Conservation (phyloP, 2,113 vertebrate genomes). For the Emberiza fucata region DNA sequence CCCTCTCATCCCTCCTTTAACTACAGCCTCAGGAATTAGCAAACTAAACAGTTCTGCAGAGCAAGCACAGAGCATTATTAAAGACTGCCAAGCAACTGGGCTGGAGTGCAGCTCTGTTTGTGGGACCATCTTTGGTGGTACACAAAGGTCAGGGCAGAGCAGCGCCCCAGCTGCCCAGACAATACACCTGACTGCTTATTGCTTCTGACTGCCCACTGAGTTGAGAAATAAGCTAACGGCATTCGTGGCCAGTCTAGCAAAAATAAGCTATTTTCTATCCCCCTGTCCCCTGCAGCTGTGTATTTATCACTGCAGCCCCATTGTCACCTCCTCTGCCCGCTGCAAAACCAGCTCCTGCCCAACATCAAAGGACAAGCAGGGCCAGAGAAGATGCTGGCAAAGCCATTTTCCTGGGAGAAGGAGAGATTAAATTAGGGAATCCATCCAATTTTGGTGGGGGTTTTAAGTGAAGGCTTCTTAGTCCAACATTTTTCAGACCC, state of each 20-base stretch:
- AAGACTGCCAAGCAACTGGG: constrained; percentile 51
- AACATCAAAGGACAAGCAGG: neutral
- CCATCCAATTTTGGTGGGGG: too few species aligned
- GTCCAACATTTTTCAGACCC: neutral
- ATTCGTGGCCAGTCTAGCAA: constrained; percentile 44
- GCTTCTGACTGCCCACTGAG: constrained; percentile 61
- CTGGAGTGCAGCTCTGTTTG: constrained; percentile 4
- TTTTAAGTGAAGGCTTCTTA: neutral
- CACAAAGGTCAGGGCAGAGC: constrained; percentile 32
- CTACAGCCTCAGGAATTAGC: constrained; percentile 53
- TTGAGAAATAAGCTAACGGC: constrained; percentile 3
- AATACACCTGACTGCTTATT: constrained; percentile 62
- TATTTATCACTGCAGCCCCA: neutral
- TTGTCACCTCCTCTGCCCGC: neutral
- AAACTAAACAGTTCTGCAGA: constrained; percentile 63
- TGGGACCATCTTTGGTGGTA: neutral
- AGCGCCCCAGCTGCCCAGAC: constrained; percentile 44
- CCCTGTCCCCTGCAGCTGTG: constrained; percentile 5
- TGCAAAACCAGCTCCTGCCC: neutral
- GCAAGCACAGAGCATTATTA: constrained; percentile 47
- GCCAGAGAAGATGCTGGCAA: neutral
- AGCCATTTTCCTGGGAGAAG: neutral
- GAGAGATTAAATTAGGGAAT: neutral
- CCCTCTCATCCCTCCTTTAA: constrained; percentile 13
- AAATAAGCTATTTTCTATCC: constrained; percentile 23